These are phyloP conservation scores for Pseudomyrmex flavicornis DNA, from an alignment of 1,140 invertebrate genomes.

Conservation along the genomic window DNA sequence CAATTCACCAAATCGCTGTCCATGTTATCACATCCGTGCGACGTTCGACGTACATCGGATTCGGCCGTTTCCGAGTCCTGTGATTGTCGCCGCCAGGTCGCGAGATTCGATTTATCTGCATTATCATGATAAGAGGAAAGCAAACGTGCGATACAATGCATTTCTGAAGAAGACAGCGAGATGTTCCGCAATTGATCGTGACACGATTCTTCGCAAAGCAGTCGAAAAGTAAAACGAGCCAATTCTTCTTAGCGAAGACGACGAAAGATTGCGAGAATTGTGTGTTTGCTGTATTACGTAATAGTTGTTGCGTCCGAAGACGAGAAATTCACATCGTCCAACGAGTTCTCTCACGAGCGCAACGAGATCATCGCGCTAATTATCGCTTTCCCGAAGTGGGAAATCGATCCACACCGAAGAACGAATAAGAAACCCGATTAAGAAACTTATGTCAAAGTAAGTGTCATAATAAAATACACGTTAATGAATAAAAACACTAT, in stretches of 20 bases:
- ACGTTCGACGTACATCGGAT: background rate
- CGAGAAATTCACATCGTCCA: background rate
- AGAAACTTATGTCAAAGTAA: constrained; percentile 16
- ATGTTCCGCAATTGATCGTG: constrained; percentile 3
- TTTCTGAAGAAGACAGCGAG: background rate
- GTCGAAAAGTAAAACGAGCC: background rate
- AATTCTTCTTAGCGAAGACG: background rate
- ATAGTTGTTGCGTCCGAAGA: no score
- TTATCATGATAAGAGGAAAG: background rate
- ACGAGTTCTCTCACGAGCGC: background rate
- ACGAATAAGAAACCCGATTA: background rate
- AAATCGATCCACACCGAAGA: background rate
- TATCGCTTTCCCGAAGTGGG: background rate
- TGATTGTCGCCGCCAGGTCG: background rate
- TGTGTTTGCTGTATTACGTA: background rate
- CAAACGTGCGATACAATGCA: background rate
- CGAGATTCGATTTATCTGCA: background rate
- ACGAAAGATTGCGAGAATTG: constrained; percentile 13
- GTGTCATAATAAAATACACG: background rate
- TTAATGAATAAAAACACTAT: background rate
- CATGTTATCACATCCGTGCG: constrained; percentile 1
- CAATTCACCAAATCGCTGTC: background rate
- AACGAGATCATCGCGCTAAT: background rate
- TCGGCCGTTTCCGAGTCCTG: background rate
- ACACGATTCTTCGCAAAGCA: background rate